Percentiles rank a stretch among this genome's conserved stretches.
Evolutionary conservation across 2,888 invertebrate genomes (phyloP).

Genomic region (Stenodema calcarata): DNA sequence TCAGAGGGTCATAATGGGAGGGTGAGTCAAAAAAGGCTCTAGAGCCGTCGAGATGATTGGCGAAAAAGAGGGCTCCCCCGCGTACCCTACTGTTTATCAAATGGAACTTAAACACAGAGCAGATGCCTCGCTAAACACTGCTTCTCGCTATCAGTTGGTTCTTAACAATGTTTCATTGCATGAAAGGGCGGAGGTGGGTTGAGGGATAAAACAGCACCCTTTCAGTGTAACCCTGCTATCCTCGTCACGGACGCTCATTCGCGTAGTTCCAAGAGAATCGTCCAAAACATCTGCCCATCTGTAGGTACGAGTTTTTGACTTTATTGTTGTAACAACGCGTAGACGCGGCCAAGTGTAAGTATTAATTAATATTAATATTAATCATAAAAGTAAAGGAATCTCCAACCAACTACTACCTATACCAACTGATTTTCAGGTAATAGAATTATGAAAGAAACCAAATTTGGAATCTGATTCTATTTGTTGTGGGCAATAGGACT

Average conservation of each 20-base stretch:
- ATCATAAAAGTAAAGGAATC: no score
- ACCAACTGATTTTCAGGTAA: no score
- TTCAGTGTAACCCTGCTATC: not conserved
- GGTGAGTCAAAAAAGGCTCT: constrained; percentile 11
- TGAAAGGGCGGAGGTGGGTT: not conserved
- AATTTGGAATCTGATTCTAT: no score
- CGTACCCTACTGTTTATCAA: constrained; percentile 30
- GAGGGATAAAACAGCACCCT: not conserved
- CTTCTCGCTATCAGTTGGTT: constrained; percentile 5
- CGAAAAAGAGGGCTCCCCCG: not conserved
- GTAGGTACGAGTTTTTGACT: no score
- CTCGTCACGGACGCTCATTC: no score
- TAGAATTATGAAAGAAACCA: no score
- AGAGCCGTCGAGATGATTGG: not conserved
- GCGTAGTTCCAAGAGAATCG: not conserved
- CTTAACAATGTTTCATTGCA: not conserved
- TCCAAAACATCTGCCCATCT: not conserved
- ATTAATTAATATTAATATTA: no score
- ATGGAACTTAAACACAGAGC: constrained; percentile 44
- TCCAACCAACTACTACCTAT: no score
- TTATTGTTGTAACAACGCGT: no score
- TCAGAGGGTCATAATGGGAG: not conserved
- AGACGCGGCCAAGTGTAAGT: no score
- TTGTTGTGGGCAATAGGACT: no score
- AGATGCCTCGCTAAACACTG: constrained; percentile 42